Evolutionary conservation across 64 coral and sea anemone species (phyloP), one percentile per base, ranked within the genome.

Genomic region (Platygyra sinensis): DNA sequence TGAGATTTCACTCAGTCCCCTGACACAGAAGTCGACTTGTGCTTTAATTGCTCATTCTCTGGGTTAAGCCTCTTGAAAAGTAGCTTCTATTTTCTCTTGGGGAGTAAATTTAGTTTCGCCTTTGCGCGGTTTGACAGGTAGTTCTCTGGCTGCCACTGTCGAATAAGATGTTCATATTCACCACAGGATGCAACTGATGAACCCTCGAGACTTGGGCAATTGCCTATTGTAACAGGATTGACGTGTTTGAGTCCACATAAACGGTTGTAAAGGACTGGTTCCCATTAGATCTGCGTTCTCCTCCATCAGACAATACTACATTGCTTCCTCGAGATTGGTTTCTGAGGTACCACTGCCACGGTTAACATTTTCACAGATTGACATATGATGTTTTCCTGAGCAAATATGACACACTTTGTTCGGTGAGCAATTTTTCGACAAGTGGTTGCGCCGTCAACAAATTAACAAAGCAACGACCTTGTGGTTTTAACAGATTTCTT

Each of bases 361-460:
- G n/a, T 67, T 67, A 16, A 16, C 63, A 67, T 67, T 67, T 67
- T 67, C 63, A 67, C 63, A 67, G 63, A 67, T 15, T 67, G 63
- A 67, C 63, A 67, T 67, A 67, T 67, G 63, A 67, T 67, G 63
- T 18, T 67, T 67, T 67, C 63, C 63, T 19, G 63, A 67, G 63
- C 63, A 67, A 67, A 67, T 67, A 65, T 10, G 62, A 10, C 62
- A 67, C 63, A 67, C 7, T 15, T 67, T 67, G 62, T 67, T 67
- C 17, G n/a, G 16, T 67, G 63, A 67, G 63, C 62, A 65, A 65
- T 65, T 65, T 65, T n/a, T 65, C 62, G 62, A 2, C 62, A 65
- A 65, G 62, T 67, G 16, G 16, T 67, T 67, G n/a, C 63, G 63
- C 63, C 63, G 63, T 67, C 8, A 67, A 16, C 61, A 15, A 18